Conservation (phyloP, 2,797 vertebrate species). For the Hypotaenidia philippensis region DNA sequence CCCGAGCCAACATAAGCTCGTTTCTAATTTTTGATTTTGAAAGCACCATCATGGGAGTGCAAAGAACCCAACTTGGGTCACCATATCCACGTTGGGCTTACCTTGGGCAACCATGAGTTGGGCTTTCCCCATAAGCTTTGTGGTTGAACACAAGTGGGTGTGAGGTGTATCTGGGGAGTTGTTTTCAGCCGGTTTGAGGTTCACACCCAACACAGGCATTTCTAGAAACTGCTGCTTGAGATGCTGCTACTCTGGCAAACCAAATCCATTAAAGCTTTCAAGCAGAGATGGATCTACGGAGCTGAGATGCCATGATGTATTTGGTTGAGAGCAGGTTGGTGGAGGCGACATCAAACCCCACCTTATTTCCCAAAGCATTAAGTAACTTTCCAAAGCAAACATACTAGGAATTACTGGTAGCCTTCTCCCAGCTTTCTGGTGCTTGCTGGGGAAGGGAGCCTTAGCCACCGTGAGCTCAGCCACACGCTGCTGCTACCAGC, state of each 20-base stretch:
- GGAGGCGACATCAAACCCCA: background rate
- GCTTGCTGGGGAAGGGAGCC: background rate
- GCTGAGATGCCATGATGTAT: background rate
- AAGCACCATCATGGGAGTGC: background rate
- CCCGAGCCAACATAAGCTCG: background rate
- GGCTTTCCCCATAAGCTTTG: background rate
- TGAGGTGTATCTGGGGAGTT: background rate
- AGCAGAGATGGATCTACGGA: background rate
- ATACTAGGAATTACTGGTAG: background rate
- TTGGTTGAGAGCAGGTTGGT: background rate
- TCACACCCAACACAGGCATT: background rate
- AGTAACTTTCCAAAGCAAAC: background rate
- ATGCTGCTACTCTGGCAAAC: background rate
- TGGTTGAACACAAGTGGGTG: background rate
- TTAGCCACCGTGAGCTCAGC: background rate
- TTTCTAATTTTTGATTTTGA: background rate
- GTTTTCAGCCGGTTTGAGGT: background rate
- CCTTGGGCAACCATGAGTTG: background rate
- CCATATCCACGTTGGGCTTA: accelerated
- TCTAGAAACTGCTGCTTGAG: background rate
- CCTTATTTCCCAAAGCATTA: background rate
- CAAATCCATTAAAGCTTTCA: background rate
- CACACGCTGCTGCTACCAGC: background rate
- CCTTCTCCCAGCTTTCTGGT: background rate
- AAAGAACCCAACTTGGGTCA: background rate